Evolutionary conservation across 1,140 invertebrate genomes (phyloP).

Genomic region (Polypedilum pembai): DNA sequence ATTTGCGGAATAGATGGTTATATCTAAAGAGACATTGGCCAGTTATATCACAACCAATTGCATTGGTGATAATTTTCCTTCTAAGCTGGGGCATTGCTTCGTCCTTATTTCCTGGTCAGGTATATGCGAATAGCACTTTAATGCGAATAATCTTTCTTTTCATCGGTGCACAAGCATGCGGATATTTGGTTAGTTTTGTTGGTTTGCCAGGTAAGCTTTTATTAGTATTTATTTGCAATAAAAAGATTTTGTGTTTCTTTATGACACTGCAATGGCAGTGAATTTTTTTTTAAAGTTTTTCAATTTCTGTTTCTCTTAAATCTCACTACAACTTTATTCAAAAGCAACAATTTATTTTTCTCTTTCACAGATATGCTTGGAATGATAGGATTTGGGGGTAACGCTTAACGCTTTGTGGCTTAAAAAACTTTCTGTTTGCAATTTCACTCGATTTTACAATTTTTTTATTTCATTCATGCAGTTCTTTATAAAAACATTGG

Average conservation of each 20-base stretch:
- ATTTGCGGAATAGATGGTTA: not conserved
- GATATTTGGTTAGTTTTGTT: slow-evolving; percentile 38
- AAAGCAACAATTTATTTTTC: not conserved
- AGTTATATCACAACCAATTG: slow-evolving; percentile 37
- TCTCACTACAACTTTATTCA: not conserved
- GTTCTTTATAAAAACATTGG: slow-evolving; percentile 41
- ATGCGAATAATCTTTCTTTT: slow-evolving; percentile 41
- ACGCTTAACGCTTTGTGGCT: not conserved
- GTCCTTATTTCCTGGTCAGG: slow-evolving; percentile 34
- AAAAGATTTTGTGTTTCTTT: too few species aligned
- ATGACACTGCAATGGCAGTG: not conserved
- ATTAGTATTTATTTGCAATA: not conserved
- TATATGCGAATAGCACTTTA: slow-evolving; percentile 34
- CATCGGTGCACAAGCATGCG: slow-evolving; percentile 39
- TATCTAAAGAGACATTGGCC: slow-evolving; percentile 16
- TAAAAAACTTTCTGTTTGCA: not conserved
- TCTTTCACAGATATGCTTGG: slow-evolving; percentile 39
- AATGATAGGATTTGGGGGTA: slow-evolving; percentile 40
- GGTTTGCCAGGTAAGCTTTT: slow-evolving; percentile 34
- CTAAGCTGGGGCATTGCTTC: slow-evolving; percentile 36
- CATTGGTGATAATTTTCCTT: slow-evolving; percentile 37
- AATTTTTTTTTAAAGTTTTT: not conserved
- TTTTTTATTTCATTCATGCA: not conserved
- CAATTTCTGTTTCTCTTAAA: not conserved
- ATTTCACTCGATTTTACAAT: not conserved